These are phyloP conservation scores for Lasioglossum albipes DNA, from an alignment of 1,140 invertebrate genomes.

Conservation along the genomic window DNA sequence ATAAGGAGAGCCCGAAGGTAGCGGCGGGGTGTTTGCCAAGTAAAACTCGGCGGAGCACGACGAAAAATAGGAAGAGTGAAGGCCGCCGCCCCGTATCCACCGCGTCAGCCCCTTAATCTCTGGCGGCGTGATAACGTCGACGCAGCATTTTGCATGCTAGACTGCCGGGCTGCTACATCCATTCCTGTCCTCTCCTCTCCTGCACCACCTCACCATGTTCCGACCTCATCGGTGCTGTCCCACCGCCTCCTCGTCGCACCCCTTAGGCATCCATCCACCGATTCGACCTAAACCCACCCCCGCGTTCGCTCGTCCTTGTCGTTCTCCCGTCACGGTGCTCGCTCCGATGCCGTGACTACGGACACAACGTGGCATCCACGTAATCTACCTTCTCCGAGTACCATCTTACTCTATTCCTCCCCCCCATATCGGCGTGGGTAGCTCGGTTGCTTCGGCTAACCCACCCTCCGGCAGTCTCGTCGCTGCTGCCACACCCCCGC, in stretches of 20 bases:
- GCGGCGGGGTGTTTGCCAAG: conserved; percentile 68
- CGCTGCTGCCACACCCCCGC: conserved; percentile 10
- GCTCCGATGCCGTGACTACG: conserved; percentile 8
- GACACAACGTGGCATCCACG: conserved; percentile 25
- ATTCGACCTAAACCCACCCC: not conserved
- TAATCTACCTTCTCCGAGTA: conserved; percentile 40
- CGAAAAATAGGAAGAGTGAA: conserved; percentile 66
- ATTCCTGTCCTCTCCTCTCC: conserved; percentile 34
- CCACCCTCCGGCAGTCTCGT: not conserved
- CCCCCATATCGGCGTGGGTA: not conserved
- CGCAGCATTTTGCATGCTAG: conserved; percentile 74
- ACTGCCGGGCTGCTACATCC: conserved; percentile 62
- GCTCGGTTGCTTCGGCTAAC: not conserved
- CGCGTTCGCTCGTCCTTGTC: conserved; percentile 20
- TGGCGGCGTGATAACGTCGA: conserved; percentile 72
- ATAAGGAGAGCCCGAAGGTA: conserved; percentile 63
- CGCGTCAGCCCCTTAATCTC: conserved; percentile 71
- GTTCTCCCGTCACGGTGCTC: not conserved
- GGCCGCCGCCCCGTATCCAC: conserved; percentile 62
- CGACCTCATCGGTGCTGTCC: conserved; percentile 26
- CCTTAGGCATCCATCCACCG: conserved; percentile 29
- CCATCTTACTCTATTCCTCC: conserved; percentile 12
- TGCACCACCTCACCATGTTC: not conserved
- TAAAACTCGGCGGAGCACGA: conserved; percentile 69
- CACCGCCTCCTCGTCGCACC: not conserved